A percentile compares a stretch with the other conserved stretches of the same genome.
These are phyloP conservation scores for Phaethon lepturus DNA, from an alignment of 2,113 vertebrate species.

Conservation along the genomic window DNA sequence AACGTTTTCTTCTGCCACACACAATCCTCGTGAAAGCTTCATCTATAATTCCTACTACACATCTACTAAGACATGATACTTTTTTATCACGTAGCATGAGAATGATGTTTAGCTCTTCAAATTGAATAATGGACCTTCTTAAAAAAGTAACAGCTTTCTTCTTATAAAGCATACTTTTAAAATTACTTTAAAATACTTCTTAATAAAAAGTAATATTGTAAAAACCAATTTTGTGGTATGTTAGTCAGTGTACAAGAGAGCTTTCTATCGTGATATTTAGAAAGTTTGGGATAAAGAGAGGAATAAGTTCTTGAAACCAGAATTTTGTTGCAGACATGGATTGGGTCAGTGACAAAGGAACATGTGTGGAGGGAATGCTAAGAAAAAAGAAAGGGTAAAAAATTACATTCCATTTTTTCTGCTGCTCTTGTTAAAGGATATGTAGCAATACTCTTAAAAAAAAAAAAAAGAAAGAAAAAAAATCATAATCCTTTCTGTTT, in stretches of 20 bases:
- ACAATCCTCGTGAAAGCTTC: not conserved
- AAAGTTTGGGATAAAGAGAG: not conserved
- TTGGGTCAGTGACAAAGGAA: not conserved
- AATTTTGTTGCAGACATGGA: not conserved
- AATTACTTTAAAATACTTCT: not conserved
- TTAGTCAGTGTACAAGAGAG: not conserved
- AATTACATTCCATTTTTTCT: rapidly evolving
- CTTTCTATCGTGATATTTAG: not conserved
- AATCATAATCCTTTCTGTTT: not conserved
- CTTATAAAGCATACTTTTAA: not conserved
- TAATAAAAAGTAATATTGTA: not conserved
- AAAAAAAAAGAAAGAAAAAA: not conserved
- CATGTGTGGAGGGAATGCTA: rapidly evolving
- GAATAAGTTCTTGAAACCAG: not conserved
- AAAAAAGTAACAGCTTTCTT: not conserved
- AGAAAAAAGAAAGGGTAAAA: not conserved
- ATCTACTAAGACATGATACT: not conserved
- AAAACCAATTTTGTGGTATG: not conserved
- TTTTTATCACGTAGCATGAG: not conserved
- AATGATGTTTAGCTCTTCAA: not conserved
- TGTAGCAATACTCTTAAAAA: not conserved
- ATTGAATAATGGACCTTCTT: not conserved
- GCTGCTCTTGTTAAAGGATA: not conserved
- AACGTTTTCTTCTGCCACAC: not conserved
- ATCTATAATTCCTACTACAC: not conserved